Percentiles rank a stretch among this genome's conserved stretches.
These are phyloP conservation scores for Callopanchax toddi DNA, from an alignment of 2,113 vertebrate genomes.

Conservation along the genomic window DNA sequence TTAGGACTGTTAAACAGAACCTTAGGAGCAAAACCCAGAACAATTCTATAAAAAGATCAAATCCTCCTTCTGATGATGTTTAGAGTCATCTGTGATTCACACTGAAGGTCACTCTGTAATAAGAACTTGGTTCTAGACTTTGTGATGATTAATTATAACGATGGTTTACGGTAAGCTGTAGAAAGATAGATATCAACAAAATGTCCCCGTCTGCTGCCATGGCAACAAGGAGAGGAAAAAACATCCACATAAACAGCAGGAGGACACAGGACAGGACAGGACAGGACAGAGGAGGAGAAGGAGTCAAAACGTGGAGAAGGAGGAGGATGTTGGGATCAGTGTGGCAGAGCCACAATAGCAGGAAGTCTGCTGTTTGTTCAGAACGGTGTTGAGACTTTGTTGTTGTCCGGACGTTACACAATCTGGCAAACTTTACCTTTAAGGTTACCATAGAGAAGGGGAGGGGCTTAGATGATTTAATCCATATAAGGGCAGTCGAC, in stretches of 20 bases:
- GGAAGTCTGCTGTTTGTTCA: conserved; percentile 61
- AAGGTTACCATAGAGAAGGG: conserved; percentile 6
- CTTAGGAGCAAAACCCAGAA: no score
- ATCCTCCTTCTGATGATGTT: no score
- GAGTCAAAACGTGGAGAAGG: no score
- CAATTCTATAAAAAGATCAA: no score
- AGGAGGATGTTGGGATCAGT: conserved; percentile 33
- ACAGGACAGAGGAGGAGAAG: neutral
- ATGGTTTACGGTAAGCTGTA: neutral
- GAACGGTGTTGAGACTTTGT: conserved; percentile 49
- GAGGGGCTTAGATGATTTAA: neutral
- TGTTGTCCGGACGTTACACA: conserved; percentile 54
- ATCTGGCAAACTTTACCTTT: conserved; percentile 51
- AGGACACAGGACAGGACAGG: neutral
- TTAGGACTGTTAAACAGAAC: no score
- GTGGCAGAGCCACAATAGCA: conserved; percentile 47
- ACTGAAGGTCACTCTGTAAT: no score
- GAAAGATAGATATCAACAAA: neutral
- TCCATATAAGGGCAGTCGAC: conserved; percentile 15
- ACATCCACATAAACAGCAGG: conserved; percentile 8
- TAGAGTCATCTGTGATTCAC: no score
- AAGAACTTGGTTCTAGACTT: neutral
- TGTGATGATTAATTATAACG: conserved; percentile 4
- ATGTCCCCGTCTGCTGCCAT: conserved; percentile 28
- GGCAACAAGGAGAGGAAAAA: conserved; percentile 35